Evolutionary conservation across 2,113 vertebrate species (phyloP).

Genomic region (Galbula dea): DNA sequence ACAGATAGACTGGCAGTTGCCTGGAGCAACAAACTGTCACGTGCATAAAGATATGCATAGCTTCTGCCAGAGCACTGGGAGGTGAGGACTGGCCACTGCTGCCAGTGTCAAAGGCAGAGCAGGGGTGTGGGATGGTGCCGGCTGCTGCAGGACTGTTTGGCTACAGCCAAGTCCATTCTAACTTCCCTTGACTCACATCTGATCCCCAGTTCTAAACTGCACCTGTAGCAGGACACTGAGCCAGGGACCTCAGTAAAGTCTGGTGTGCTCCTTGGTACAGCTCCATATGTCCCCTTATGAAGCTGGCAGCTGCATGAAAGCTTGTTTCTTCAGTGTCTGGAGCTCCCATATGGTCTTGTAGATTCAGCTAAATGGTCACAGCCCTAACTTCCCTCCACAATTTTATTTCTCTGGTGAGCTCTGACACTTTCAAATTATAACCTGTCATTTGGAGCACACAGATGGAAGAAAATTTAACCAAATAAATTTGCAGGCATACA

Average conservation of each 20-base stretch:
- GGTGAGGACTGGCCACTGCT: background rate
- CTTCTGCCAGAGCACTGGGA: background rate
- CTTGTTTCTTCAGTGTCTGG: background rate
- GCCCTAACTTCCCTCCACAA: background rate
- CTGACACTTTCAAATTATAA: slow-evolving; percentile 18
- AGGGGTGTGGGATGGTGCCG: background rate
- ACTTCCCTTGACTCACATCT: background rate
- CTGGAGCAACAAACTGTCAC: background rate
- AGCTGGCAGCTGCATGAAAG: background rate
- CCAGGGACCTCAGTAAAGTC: background rate
- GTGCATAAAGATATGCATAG: background rate
- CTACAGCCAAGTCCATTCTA: background rate
- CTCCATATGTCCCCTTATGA: rapidly evolving
- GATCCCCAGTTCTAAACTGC: background rate
- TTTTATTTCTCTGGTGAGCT: background rate
- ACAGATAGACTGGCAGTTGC: background rate
- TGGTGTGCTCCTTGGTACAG: background rate
- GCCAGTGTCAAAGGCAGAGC: background rate
- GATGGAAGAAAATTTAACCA: slow-evolving; percentile 1
- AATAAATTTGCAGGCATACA: background rate
- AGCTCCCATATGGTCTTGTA: background rate
- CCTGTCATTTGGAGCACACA: background rate
- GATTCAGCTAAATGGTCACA: background rate
- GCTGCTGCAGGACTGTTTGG: background rate
- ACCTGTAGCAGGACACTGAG: background rate